A percentile compares a stretch with the other conserved stretches of the same genome.
Evolutionary conservation across 64 coral and sea anemone genomes (phyloP).

Genomic region (Montipora efflorescens): DNA sequence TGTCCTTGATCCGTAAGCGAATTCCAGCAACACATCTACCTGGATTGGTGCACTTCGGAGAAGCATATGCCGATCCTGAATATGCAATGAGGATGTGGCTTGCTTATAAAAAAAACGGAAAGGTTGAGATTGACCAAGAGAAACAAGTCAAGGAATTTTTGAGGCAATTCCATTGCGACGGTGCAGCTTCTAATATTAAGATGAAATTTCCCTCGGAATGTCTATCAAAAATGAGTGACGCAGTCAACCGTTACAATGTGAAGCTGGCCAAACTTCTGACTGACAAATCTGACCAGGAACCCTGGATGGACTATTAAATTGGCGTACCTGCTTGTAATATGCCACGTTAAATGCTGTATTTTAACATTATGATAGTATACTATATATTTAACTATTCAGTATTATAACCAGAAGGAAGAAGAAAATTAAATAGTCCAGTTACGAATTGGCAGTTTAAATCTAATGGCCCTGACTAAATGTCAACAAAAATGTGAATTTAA

Average conservation of each 20-base stretch:
- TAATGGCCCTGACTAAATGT: too few species aligned
- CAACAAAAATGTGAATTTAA: too few species aligned
- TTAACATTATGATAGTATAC: too few species aligned
- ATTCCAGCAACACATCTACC: not conserved
- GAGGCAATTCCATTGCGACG: not conserved
- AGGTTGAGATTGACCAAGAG: not conserved
- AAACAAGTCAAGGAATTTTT: constrained; percentile 4
- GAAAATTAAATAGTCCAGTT: too few species aligned
- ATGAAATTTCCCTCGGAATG: not conserved
- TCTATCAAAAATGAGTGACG: constrained; percentile 32
- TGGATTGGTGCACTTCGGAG: constrained; percentile 43
- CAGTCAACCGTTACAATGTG: constrained; percentile 31
- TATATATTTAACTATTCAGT: too few species aligned
- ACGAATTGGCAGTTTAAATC: too few species aligned
- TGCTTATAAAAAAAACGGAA: constrained; percentile 8
- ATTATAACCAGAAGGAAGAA: too few species aligned
- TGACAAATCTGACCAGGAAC: not conserved
- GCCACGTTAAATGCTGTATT: too few species aligned
- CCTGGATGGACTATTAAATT: too few species aligned
- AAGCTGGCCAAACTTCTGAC: not conserved
- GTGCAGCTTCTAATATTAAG: not conserved
- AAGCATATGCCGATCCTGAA: not conserved
- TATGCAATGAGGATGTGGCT: constrained; percentile 40
- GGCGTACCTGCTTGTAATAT: too few species aligned
- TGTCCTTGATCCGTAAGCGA: not conserved